These are phyloP conservation scores for Drosophila miranda DNA, from an alignment of 1,140 invertebrate species.

Conservation along the genomic window DNA sequence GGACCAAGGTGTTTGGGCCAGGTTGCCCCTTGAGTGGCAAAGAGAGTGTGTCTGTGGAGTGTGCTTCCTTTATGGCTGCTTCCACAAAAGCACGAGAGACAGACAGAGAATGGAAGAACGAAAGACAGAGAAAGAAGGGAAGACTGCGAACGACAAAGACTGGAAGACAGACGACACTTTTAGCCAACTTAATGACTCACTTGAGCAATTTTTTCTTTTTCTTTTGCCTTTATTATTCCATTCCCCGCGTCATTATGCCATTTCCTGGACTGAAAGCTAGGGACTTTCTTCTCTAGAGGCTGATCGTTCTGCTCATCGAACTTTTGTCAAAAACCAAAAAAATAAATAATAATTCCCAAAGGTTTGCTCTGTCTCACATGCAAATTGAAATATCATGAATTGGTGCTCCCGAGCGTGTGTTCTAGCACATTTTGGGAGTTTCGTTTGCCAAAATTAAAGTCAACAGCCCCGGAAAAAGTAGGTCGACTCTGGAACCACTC, in stretches of 20 bases:
- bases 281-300: slow-evolving; percentile 18
- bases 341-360: slow-evolving; percentile 22
- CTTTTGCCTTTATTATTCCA: slow-evolving; percentile 23
- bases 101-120: not conserved
- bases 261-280: slow-evolving; percentile 24
- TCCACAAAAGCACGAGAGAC: slow-evolving; percentile 11
- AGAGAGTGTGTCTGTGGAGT: slow-evolving; percentile 12
- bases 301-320: slow-evolving; percentile 23
- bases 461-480: slow-evolving; percentile 26
- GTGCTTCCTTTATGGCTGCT: slow-evolving; percentile 41
- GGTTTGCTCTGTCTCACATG: slow-evolving; percentile 50
- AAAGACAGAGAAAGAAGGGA: not conserved
- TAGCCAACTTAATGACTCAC: slow-evolving; percentile 46
- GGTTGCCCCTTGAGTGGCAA: slow-evolving; percentile 27
- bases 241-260: slow-evolving; percentile 33
- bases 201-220: slow-evolving; percentile 11
- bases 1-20: slow-evolving; percentile 26
- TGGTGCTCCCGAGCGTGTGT: slow-evolving; percentile 18
- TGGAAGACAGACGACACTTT: slow-evolving; percentile 9
- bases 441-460: slow-evolving; percentile 37
- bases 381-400: slow-evolving; percentile 66
- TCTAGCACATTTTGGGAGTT: slow-evolving; percentile 10
- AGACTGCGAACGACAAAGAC: not conserved
- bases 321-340: slow-evolving; percentile 29
- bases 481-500: slow-evolving; percentile 19